Percentiles rank a stretch among this genome's conserved stretches.
Conservation (phyloP, 2,888 invertebrate species). For the Xestoiulus laeticollis region DNA sequence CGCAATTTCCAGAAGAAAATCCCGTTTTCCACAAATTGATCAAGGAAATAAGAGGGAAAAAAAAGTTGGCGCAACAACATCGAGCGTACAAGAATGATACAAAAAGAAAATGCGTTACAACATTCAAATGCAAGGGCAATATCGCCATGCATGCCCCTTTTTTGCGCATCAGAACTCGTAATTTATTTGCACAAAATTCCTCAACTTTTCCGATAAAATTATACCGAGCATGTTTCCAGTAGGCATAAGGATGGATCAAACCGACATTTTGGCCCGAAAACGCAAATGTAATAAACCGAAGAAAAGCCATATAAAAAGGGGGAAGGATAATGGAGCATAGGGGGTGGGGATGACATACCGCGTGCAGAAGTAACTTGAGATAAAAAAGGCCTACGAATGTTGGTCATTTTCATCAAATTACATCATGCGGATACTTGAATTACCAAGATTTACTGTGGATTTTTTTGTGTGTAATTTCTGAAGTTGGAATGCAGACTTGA, state of each 20-base stretch:
- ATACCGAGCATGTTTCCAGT: conserved; percentile 20
- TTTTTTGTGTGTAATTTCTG: neutral
- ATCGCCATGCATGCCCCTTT: neutral
- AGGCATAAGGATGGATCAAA: neutral
- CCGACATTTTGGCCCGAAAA: conserved; percentile 15
- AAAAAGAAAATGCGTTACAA: neutral
- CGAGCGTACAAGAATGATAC: neutral
- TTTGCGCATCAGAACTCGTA: neutral
- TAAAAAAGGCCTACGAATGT: neutral
- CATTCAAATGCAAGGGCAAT: neutral
- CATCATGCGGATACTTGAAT: neutral
- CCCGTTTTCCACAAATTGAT: neutral
- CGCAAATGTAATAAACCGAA: conserved; percentile 30
- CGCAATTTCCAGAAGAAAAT: neutral
- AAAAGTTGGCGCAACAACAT: neutral
- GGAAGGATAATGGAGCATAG: neutral
- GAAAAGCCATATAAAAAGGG: neutral
- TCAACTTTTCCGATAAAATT: conserved; percentile 31
- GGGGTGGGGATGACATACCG: neutral
- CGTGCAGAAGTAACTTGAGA: neutral
- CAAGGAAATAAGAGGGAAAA: neutral
- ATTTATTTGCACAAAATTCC: neutral
- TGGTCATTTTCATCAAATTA: conserved; percentile 32
- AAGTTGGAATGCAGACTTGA: neutral
- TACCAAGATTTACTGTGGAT: neutral